Percentiles rank a stretch among this genome's conserved stretches.
phyloP scores from a whole-genome alignment of 2,888 invertebrate genomes.

The Cosmia pyralina region DNA sequence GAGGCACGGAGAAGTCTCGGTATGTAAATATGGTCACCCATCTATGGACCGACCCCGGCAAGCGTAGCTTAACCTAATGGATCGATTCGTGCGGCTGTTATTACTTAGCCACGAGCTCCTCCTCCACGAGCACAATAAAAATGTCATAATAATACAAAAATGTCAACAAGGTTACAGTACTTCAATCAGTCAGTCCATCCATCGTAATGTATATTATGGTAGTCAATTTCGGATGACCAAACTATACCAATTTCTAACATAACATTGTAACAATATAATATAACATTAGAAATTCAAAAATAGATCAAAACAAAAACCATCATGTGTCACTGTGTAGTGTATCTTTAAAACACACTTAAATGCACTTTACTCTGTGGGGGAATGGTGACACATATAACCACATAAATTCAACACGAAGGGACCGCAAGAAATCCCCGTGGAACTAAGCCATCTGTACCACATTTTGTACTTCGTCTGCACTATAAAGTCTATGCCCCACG shows the following conservation, averaged over 20 bases:
- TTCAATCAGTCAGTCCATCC: too few species aligned
- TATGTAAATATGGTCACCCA: too few species aligned
- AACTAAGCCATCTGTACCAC: slow-evolving; percentile 75
- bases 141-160: too few species aligned
- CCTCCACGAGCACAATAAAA: too few species aligned
- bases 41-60: too few species aligned
- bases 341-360: slow-evolving; percentile 34
- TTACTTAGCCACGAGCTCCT: too few species aligned
- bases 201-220: background rate
- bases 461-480: slow-evolving; percentile 68
- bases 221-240: background rate
- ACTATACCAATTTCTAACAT: background rate
- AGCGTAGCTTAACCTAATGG: too few species aligned
- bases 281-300: slow-evolving; percentile 5
- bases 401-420: slow-evolving; percentile 41
- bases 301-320: slow-evolving; percentile 9
- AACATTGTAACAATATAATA: background rate
- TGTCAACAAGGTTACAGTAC: too few species aligned
- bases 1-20: too few species aligned
- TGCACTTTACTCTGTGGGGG: slow-evolving; percentile 39
- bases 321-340: slow-evolving; percentile 12
- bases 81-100: too few species aligned
- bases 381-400: slow-evolving; percentile 38
- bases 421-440: slow-evolving; percentile 77
- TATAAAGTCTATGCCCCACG: slow-evolving; percentile 71